These are phyloP conservation scores for Pomatorhinus ruficollis DNA, from an alignment of 2,113 vertebrate species.

Conservation along the genomic window DNA sequence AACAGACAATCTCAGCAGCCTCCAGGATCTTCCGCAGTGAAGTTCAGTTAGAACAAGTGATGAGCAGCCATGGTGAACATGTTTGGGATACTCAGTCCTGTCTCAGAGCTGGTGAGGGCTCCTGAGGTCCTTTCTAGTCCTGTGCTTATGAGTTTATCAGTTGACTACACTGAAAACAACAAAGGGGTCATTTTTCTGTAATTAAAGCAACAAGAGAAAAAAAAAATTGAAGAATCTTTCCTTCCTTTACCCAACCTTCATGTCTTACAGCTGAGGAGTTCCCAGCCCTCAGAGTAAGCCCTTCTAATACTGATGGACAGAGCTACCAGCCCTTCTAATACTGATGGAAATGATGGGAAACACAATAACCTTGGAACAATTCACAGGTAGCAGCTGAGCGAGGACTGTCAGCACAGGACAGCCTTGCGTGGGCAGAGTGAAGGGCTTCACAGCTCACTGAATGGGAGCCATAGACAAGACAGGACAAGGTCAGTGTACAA, in stretches of 20 bases:
- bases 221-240: neutral
- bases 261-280: neutral
- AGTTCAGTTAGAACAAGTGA: neutral
- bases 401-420: neutral
- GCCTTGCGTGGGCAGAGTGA: neutral
- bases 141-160: neutral
- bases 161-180: neutral
- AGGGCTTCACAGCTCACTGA: neutral
- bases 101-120: neutral
- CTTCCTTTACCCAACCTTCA: neutral
- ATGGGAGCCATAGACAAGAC: neutral
- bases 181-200: neutral
- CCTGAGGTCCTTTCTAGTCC: neutral
- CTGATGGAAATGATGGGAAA: neutral
- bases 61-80: neutral
- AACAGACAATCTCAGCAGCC: neutral
- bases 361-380: neutral
- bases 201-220: neutral
- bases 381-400: neutral
- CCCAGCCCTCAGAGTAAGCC: neutral
- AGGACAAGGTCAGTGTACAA: slow-evolving; percentile 1
- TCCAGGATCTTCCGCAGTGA: neutral
- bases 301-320: neutral
- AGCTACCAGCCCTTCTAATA: slow-evolving; percentile 1
- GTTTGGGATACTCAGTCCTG: neutral